Base-by-base conservation (phyloP, 1,140 invertebrate genomes). In the Ephestia elutella region DNA sequence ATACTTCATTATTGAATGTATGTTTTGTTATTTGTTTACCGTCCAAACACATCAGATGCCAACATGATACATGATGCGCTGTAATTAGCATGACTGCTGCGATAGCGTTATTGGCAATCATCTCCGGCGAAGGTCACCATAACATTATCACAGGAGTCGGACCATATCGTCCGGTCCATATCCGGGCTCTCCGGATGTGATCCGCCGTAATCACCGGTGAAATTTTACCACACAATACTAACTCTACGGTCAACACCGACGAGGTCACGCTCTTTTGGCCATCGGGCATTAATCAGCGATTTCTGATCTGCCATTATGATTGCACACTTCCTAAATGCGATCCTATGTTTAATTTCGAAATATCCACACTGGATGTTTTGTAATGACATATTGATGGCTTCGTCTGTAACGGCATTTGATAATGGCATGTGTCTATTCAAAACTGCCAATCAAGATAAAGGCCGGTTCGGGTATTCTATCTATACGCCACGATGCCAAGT, bases 221-320 rank as follows among this genome's bases (percentile, higher is more conserved):
- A 83, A 86, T 87, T 87, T 85, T 82, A 81, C 85, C 82, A 76
- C 48, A 78, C 68, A 83, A 71, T 73, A 82, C 74, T 64, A 68
- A 20, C 54, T 62, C 53, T 56, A 55, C 57, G 61, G 65, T 60
- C 35, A 44, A 72, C 65, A 57, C 69, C 65, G 69, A 62, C 62
- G 67, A 76, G 71, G 75, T 78, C 76, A 87, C 71, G 82, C 76
- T 84, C 71, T 71, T 82, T 71, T 80, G 77, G 66, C 57, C 70
- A 70, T 65, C 63, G 65, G 59, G 59, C 70, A 70, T 75, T 80
- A 78, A 80, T 80, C 77, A 82, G 55, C 67, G 60, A 70, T 76
- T 70, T 70, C 66, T 67, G 63, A 64, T 20, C 49, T 38, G 63
- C 70, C 67, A 69, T 68, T 63, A 57, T 75, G 70, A 78, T 78